Conservation (phyloP, 2,113 vertebrate species). For the Brachyhypopomus occidentalis region DNA sequence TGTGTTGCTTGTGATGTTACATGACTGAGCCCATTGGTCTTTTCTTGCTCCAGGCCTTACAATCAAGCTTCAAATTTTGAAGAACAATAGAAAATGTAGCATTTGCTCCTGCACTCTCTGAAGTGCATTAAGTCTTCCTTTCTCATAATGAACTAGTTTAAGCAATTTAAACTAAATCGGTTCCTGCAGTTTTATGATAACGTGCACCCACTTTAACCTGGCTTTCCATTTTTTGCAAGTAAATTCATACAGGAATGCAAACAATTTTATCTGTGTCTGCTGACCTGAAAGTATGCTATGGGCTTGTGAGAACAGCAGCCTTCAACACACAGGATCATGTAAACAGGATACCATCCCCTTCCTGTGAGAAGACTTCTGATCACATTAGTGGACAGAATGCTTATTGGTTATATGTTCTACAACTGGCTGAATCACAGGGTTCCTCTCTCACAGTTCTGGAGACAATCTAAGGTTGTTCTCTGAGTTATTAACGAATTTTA, state of each 20-base stretch:
- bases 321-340: conserved; percentile 19
- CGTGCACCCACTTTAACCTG: neutral
- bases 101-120: neutral
- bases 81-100: neutral
- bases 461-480: neutral
- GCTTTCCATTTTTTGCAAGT: neutral
- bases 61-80: conserved; percentile 1
- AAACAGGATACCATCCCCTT: conserved; percentile 50
- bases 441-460: conserved; percentile 2
- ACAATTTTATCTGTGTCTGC: conserved; percentile 30
- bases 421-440: neutral
- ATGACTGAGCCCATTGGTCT: conserved; percentile 9
- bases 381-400: conserved; percentile 32
- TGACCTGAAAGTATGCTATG: conserved; percentile 40
- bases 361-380: conserved; percentile 43
- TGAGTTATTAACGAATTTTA: neutral
- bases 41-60: neutral
- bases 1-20: conserved; percentile 29
- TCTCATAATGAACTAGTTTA: neutral
- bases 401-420: conserved; percentile 24
- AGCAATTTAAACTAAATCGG: conserved; percentile 18
- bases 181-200: conserved; percentile 7
- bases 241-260: conserved; percentile 13
- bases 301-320: conserved; percentile 30
- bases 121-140: neutral